These are phyloP conservation scores for Thaleichthys pacificus DNA, from an alignment of 2,797 vertebrate species.

Conservation along the genomic window DNA sequence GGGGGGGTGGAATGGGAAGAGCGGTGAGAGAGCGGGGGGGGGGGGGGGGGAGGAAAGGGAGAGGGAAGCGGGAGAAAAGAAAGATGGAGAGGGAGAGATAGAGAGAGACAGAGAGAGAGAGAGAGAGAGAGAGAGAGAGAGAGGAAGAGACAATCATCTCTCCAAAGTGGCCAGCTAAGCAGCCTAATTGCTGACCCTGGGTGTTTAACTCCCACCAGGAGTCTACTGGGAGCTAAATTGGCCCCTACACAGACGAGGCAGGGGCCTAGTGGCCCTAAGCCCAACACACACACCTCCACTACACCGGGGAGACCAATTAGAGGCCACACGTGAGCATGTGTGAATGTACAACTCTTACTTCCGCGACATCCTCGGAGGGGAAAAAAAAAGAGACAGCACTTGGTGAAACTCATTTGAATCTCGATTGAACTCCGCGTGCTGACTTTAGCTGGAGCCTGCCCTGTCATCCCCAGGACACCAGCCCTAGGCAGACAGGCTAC, in stretches of 20 bases:
- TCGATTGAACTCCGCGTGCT: too few species aligned
- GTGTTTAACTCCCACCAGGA: conserved; percentile 36
- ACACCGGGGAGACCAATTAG: conserved; percentile 60
- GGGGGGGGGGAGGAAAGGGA: neutral
- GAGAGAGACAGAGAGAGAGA: conserved; percentile 1
- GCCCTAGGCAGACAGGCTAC: too few species aligned
- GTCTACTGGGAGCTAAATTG: conserved; percentile 55
- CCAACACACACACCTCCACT: conserved; percentile 48
- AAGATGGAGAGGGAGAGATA: too few species aligned
- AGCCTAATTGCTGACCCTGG: conserved; percentile 53
- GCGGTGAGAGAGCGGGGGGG: too few species aligned
- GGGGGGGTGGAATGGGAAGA: neutral
- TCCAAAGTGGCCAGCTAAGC: conserved; percentile 1
- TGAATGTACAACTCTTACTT: neutral
- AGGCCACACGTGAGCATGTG: conserved; percentile 24
- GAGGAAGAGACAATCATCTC: neutral
- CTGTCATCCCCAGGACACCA: too few species aligned
- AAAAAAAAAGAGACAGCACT: too few species aligned
- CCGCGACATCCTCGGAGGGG: too few species aligned
- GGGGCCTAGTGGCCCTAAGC: conserved; percentile 50
- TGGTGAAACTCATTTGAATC: neutral
- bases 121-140: too few species aligned
- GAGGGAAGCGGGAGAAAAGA: neutral
- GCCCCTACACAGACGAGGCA: conserved; percentile 49
- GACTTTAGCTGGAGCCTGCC: too few species aligned